A percentile compares a stretch with the other conserved stretches of the same genome.
phyloP scores from a whole-genome alignment of 2,888 invertebrate genomes.

The Osmoderma eremita region DNA sequence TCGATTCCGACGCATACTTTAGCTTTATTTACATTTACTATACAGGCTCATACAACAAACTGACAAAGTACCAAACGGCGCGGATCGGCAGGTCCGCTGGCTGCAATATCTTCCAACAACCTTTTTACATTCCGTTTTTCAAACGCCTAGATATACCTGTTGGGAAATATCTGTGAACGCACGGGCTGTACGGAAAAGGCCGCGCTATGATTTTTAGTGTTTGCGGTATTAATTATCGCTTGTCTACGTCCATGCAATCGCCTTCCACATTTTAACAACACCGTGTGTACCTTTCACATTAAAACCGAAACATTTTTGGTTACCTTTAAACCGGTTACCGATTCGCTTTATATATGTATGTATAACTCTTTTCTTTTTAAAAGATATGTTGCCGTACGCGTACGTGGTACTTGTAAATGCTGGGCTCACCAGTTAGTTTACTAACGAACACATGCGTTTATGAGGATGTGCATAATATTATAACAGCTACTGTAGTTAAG shows the following conservation, averaged over 20 bases:
- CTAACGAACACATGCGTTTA: neutral
- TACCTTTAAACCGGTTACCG: constrained; percentile 60
- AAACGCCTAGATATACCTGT: neutral
- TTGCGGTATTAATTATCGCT: constrained; percentile 59
- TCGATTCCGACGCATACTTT: constrained; percentile 3
- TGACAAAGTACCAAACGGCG: constrained; percentile 20
- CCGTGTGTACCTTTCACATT: constrained; percentile 61
- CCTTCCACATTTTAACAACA: constrained; percentile 55
- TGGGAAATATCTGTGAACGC: constrained; percentile 43
- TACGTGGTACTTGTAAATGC: constrained; percentile 7
- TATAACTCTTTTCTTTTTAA: constrained; percentile 48
- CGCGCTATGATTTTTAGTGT: constrained; percentile 58
- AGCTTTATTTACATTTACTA: constrained; percentile 4
- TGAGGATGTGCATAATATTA: constrained; percentile 12
- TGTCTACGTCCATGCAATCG: constrained; percentile 58
- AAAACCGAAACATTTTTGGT: constrained; percentile 58
- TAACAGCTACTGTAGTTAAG: too few relatives aligned
- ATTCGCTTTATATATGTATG: constrained; percentile 50
- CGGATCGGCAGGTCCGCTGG: constrained; percentile 26
- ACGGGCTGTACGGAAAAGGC: constrained; percentile 48
- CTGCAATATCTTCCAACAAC: neutral
- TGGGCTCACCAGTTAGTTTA: constrained; percentile 12
- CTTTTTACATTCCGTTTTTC: too few relatives aligned
- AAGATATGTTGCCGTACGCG: neutral
- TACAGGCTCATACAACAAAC: neutral